Conservation (phyloP, 2,113 vertebrate species). For the Bettongia penicillata region DNA sequence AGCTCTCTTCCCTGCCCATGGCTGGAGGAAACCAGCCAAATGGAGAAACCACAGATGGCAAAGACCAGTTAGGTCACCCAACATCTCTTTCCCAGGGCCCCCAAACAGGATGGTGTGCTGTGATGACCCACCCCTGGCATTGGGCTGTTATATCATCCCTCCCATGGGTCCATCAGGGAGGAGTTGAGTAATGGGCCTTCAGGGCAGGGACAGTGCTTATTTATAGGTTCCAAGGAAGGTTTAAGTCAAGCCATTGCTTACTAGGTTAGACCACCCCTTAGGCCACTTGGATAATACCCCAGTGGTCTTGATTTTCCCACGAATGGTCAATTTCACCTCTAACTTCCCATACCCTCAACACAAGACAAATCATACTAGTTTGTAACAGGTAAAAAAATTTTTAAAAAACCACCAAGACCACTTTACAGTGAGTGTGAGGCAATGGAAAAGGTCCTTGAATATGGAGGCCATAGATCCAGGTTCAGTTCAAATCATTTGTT, state of each 20-base stretch:
- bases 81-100: constrained; percentile 1
- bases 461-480: background rate
- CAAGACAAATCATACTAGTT: background rate
- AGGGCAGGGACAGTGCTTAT: background rate
- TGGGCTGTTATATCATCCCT: background rate
- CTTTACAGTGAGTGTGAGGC: background rate
- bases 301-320: background rate
- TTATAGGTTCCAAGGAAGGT: background rate
- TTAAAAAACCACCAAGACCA: background rate
- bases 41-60: constrained; percentile 8
- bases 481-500: background rate
- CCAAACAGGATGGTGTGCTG: background rate
- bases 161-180: background rate
- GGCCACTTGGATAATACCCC: background rate
- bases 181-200: background rate
- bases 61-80: constrained; percentile 2
- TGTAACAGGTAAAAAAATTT: background rate
- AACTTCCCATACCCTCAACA: background rate
- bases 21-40: constrained; percentile 1
- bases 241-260: background rate
- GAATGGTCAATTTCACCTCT: background rate
- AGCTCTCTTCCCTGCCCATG: constrained; percentile 2
- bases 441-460: background rate
- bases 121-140: background rate
- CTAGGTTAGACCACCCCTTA: background rate